Conservation (phyloP, 1,140 invertebrate species). For the Drosophila tropicalis region DNA sequence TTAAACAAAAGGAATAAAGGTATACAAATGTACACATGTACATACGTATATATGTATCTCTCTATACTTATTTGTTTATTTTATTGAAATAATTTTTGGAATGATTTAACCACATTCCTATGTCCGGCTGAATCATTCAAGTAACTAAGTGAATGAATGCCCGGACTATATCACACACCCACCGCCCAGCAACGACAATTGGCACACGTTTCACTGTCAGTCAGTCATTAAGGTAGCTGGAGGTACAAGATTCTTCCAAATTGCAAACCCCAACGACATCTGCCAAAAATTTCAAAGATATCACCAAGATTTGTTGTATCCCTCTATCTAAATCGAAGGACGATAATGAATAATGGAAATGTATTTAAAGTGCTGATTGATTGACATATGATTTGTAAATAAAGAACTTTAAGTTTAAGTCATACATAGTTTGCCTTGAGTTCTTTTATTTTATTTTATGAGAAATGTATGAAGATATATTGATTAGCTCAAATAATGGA, state of each 20-base stretch:
- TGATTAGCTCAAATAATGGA: background rate
- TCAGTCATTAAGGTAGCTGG: background rate
- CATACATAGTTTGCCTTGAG: background rate
- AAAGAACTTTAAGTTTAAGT: background rate
- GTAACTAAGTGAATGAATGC: background rate
- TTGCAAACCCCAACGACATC: background rate
- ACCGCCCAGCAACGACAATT: background rate
- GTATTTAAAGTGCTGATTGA: background rate
- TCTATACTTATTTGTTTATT: background rate
- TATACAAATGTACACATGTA: too few species aligned
- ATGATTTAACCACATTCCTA: constrained; percentile 3
- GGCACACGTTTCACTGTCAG: background rate
- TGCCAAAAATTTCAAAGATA: too few species aligned
- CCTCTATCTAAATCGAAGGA: too few species aligned
- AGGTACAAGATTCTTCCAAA: background rate
- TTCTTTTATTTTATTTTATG: background rate
- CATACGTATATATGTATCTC: too few species aligned
- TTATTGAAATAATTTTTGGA: constrained; percentile 8
- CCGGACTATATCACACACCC: background rate
- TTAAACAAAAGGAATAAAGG: constrained; percentile 5
- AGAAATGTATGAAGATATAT: background rate
- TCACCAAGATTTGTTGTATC: too few species aligned
- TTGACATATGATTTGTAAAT: constrained; percentile 3
- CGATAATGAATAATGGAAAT: too few species aligned
- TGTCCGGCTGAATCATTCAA: background rate